Evolutionary conservation across 2,113 vertebrate species (phyloP).

Genomic region (Hemiprocne comata): DNA sequence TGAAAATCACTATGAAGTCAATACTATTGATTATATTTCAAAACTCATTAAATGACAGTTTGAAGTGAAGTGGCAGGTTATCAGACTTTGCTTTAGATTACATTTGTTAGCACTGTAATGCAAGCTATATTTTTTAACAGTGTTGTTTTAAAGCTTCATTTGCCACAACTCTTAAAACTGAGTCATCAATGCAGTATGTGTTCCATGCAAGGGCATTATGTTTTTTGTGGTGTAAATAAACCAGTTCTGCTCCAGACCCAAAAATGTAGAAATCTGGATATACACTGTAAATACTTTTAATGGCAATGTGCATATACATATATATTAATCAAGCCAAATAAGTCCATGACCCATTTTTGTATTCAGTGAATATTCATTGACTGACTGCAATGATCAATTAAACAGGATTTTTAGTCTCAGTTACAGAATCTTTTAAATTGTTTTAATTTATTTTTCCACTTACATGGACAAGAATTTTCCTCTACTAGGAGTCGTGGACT

Average conservation of each 20-base stretch:
- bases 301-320: not conserved
- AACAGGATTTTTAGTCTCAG: not conserved
- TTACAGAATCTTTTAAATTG: not conserved
- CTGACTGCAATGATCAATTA: not conserved
- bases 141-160: constrained; percentile 22
- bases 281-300: not conserved
- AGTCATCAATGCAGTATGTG: not conserved
- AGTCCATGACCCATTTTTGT: not conserved
- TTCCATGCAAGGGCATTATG: not conserved
- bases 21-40: constrained; percentile 49
- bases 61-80: not conserved
- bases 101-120: constrained; percentile 19
- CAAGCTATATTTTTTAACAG: not conserved
- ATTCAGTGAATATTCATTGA: not conserved
- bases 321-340: not conserved
- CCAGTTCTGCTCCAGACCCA: not conserved
- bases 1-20: constrained; percentile 8
- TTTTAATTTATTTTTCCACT: not conserved
- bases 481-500: not conserved
- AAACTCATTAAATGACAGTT: constrained; percentile 4
- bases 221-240: not conserved
- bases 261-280: not conserved
- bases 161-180: constrained; percentile 5
- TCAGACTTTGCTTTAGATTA: constrained; percentile 38
- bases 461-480: not conserved